Evolutionary conservation across 2,888 invertebrate species (phyloP).

Genomic region (Toxonevra muliebris): DNA sequence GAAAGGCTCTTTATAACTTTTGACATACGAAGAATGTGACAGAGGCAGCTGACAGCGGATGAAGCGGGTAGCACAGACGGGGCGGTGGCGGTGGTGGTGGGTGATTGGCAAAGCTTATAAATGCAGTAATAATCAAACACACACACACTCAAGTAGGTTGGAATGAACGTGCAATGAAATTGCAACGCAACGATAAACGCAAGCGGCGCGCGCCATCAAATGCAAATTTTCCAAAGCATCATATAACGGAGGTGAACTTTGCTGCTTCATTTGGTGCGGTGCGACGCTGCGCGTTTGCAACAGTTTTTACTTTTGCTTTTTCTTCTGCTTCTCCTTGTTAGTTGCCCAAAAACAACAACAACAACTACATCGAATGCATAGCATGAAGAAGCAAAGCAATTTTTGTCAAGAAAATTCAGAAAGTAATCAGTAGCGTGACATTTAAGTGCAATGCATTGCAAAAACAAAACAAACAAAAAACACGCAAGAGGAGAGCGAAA

Average conservation of each 20-base stretch:
- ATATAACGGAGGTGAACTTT: no score
- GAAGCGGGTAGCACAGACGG: neutral
- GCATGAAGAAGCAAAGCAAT: neutral
- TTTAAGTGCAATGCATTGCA: conserved; percentile 10
- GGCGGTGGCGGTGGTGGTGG: conserved; percentile 21
- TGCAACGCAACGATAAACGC: no score
- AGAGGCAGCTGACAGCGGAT: neutral
- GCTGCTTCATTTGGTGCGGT: no score
- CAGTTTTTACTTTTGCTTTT: no score
- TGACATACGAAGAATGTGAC: neutral
- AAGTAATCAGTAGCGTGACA: conserved; percentile 45
- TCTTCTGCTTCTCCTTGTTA: no score
- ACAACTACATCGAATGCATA: no score
- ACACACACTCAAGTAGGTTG: no score
- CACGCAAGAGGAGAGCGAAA: neutral
- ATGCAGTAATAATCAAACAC: neutral
- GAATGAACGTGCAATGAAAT: no score
- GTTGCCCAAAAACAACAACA: no score
- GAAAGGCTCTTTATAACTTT: conserved; percentile 3
- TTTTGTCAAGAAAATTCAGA: conserved; percentile 36
- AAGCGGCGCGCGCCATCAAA: no score
- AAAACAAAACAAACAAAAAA: neutral
- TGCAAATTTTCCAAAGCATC: no score
- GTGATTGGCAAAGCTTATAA: conserved; percentile 21
- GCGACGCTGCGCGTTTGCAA: no score